phyloP scores from a whole-genome alignment of 2,113 vertebrate genomes.

The Chlamydotis undulata region DNA sequence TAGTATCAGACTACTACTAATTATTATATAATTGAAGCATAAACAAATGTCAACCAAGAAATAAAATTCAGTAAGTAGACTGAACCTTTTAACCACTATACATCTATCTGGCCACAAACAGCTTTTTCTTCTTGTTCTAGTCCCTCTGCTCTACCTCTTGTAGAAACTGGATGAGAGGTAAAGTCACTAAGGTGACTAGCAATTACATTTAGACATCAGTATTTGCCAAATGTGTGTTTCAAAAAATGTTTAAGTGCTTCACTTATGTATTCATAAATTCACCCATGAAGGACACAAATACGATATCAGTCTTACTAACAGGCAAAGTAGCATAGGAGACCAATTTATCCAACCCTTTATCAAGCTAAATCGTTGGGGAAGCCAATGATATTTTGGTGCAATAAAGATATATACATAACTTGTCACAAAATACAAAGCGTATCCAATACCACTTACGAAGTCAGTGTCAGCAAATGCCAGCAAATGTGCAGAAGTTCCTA shows the following conservation, averaged over 20 bases:
- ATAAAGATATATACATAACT: not conserved
- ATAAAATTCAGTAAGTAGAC: not conserved
- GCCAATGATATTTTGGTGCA: not conserved
- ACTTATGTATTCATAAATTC: not conserved
- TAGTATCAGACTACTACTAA: not conserved
- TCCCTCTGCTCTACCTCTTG: not conserved
- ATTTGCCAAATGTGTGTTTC: not conserved
- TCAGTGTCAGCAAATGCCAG: not conserved
- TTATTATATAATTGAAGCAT: not conserved
- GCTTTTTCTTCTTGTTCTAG: not conserved
- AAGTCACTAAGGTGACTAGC: not conserved
- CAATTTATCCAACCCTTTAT: not conserved
- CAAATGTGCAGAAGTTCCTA: slow-evolving; percentile 41
- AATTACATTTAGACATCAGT: not conserved
- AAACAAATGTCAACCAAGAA: not conserved
- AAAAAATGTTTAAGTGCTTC: not conserved
- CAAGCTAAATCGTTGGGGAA: not conserved
- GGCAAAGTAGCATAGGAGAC: not conserved
- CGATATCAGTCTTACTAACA: not conserved
- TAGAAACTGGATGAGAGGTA: not conserved
- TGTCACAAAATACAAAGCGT: not conserved
- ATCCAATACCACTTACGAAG: not conserved
- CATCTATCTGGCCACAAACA: not conserved
- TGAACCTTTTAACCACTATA: not conserved
- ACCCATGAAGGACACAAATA: not conserved